phyloP scores from a whole-genome alignment of 2,888 invertebrate species.

The Erpobdella octoculata region DNA sequence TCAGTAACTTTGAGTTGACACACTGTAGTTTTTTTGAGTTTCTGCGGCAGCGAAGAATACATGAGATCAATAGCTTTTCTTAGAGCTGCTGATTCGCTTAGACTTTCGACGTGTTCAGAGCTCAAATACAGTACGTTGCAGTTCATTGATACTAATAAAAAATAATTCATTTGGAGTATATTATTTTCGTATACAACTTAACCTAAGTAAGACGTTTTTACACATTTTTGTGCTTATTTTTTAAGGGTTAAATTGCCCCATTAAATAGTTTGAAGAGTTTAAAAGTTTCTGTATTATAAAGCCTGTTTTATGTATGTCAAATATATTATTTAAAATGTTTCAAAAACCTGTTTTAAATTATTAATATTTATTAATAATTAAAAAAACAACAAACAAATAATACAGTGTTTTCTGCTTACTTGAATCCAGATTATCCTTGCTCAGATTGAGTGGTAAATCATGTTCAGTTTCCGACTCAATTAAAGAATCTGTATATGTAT shows the following conservation, averaged over 20 bases:
- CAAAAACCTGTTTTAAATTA: too few relatives aligned
- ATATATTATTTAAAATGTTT: too few relatives aligned
- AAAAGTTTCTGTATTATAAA: too few relatives aligned
- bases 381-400: background rate
- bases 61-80: constrained; percentile 45
- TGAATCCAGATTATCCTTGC: constrained; percentile 1
- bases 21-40: constrained; percentile 45
- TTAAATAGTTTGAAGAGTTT: too few relatives aligned
- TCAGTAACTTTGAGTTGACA: constrained; percentile 94
- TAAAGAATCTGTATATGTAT: too few relatives aligned
- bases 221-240: too few relatives aligned
- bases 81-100: constrained; percentile 93
- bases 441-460: background rate
- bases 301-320: too few relatives aligned
- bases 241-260: too few relatives aligned
- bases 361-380: too few relatives aligned
- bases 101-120: constrained; percentile 83
- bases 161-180: too few relatives aligned
- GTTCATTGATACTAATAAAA: constrained; percentile 5
- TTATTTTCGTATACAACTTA: too few relatives aligned
- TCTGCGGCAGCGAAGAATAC: background rate
- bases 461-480: background rate
- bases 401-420: background rate
- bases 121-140: constrained; percentile 78
- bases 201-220: too few relatives aligned